Base-by-base conservation (phyloP, 1,140 invertebrate genomes). In the Halyomorpha halys region DNA sequence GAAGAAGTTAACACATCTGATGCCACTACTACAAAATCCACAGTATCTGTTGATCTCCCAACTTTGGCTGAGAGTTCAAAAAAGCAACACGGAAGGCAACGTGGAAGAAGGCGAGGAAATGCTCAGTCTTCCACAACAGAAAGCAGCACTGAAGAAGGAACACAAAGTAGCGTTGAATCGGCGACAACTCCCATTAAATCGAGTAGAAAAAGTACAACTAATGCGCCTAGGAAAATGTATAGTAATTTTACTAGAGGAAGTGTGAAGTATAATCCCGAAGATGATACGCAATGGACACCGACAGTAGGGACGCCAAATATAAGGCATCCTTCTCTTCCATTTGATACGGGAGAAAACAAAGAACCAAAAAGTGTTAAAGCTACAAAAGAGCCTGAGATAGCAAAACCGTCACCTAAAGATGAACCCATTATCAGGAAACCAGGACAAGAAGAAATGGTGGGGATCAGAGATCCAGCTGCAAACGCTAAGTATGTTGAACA, bases 401-500 rank as follows among this genome's bases (percentile, higher is more conserved):
- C 44, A 4, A 18, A 39, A 39, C 19, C 23, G 13, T 2, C 19
- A 23, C 13, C 30, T 4, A 45, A 13, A 23, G 18, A 14, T 45
- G 25, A n/a, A 45, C 30, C 30, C 2, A 21, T 34, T 5, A 60
- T 30, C n/a, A 47, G 39, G 9, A 53, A 19, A 44, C 44, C 39
- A 30, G 27, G 25, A n/a, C 11, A 15, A 15, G 27, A 63, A 16
- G 53, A 56, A 25, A 19, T 6, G 5, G 23, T 15, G 4, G 15
- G 4, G 8, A 25, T 23, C 18, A 56, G 23, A 56, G 53, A 56
- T 15, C 21, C 53, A 14, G n/a, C 44, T 18, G 62, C 44, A 2
- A 49, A 63, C 23, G 64, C 65, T 21, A 69, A 69, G 65, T 66
- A 69, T 56, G 66, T 71, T 19, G 70, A 71, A 66, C 64, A 68